Evolutionary conservation across 2,113 vertebrate genomes (phyloP).

Genomic region (Plecturocebus donacophilus): DNA sequence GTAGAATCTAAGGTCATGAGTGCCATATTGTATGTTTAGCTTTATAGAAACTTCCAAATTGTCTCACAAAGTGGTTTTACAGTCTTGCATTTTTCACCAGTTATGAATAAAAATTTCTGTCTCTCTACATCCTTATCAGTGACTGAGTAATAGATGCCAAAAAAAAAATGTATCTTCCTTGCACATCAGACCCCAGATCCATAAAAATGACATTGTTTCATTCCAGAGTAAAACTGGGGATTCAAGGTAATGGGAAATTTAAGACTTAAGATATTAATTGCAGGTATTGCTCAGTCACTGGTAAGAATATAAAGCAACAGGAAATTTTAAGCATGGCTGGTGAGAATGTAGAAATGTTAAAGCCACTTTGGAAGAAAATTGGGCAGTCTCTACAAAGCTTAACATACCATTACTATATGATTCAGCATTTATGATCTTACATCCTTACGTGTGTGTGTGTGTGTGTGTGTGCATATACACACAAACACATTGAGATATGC

Average conservation of each 20-base stretch:
- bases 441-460: background rate
- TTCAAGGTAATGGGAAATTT: background rate
- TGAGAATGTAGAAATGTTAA: too few relatives aligned
- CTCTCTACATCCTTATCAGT: background rate
- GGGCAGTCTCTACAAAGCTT: too few relatives aligned
- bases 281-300: too few relatives aligned
- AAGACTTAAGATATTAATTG: too few relatives aligned
- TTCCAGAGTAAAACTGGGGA: background rate
- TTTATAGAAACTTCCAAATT: background rate
- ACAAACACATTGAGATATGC: background rate
- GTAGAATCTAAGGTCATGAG: background rate
- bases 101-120: background rate
- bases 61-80: background rate
- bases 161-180: background rate
- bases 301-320: too few relatives aligned
- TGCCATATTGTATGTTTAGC: background rate
- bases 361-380: too few relatives aligned
- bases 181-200: background rate
- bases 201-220: background rate
- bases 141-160: background rate
- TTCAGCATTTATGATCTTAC: background rate
- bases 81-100: background rate
- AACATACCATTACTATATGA: background rate
- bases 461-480: background rate
- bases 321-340: too few relatives aligned